A percentile compares a stretch with the other conserved stretches of the same genome.
Evolutionary conservation across 2,797 vertebrate genomes (phyloP).

Genomic region (Euthynnus affinis): DNA sequence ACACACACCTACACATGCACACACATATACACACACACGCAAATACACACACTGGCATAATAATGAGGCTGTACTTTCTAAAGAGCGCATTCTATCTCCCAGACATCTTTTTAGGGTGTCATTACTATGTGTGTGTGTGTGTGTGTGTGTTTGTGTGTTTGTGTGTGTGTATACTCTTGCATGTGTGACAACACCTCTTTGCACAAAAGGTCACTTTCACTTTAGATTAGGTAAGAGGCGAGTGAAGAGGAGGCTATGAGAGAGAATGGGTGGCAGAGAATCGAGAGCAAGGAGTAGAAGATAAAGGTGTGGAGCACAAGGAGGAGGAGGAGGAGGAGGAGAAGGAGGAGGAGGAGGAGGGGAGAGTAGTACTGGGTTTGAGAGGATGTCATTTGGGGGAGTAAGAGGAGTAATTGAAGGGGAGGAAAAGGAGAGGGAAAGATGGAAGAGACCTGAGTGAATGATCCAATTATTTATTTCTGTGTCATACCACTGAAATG

Average conservation of each 20-base stretch:
- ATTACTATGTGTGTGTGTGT: conserved; percentile 27
- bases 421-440: not conserved
- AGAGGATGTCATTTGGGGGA: not conserved
- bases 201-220: conserved; percentile 73
- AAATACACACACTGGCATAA: conserved; percentile 25
- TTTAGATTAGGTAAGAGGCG: conserved; percentile 58
- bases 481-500: rapidly evolving
- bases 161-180: conserved; percentile 9
- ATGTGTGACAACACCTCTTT: conserved; percentile 35
- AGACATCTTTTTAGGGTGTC: conserved; percentile 37
- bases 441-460: not conserved
- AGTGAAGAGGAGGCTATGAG: conserved; percentile 17
- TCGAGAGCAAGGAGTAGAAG: not conserved
- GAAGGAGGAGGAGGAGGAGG: too few relatives aligned
- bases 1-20: conserved; percentile 35
- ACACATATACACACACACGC: conserved; percentile 17
- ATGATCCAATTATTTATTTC: not conserved
- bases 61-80: conserved; percentile 48
- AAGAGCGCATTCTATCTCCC: conserved; percentile 15
- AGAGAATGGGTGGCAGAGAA: conserved; percentile 3
- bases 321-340: not conserved
- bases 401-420: not conserved
- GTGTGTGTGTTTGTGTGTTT: conserved; percentile 22
- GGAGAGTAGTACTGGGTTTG: not conserved
- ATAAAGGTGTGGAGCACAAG: conserved; percentile 1